phyloP scores from a whole-genome alignment of 1,140 invertebrate species.

The Tetranychus cinnabarinus region DNA sequence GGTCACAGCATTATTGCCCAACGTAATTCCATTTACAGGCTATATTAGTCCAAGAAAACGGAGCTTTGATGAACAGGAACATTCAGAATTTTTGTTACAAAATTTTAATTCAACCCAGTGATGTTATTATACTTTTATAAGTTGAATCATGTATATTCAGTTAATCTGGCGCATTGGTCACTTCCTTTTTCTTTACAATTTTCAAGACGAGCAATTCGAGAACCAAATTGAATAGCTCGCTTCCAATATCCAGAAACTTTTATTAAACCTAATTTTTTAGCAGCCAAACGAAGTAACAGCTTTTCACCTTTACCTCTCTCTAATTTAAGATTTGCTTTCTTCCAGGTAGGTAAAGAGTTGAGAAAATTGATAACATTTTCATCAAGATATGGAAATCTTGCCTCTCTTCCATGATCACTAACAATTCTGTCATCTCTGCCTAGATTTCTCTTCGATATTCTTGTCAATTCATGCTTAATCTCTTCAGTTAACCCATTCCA shows the following conservation, averaged over 20 bases:
- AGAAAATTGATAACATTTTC: slow-evolving; percentile 58
- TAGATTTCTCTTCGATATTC: slow-evolving; percentile 73
- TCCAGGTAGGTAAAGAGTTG: slow-evolving; percentile 38
- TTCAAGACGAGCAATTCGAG: slow-evolving; percentile 29
- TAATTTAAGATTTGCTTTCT: slow-evolving; percentile 35
- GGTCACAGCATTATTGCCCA: too few relatives aligned
- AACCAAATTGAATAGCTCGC: slow-evolving; percentile 91
- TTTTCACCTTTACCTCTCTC: slow-evolving; percentile 75
- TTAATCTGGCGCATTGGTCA: background rate
- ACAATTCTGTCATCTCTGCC: slow-evolving; percentile 66
- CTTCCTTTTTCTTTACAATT: background rate
- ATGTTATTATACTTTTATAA: background rate
- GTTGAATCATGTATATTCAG: background rate
- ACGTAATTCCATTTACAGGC: too few relatives aligned
- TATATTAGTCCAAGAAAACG: too few relatives aligned
- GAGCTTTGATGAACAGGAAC: too few relatives aligned
- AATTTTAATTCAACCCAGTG: too few relatives aligned
- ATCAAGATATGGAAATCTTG: slow-evolving; percentile 74
- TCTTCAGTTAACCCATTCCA: slow-evolving; percentile 42
- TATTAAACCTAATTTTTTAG: slow-evolving; percentile 39
- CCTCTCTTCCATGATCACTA: slow-evolving; percentile 27
- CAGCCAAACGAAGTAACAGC: slow-evolving; percentile 54
- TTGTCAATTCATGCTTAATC: slow-evolving; percentile 45
- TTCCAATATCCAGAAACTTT: slow-evolving; percentile 49
- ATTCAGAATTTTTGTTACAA: too few relatives aligned